Conservation (phyloP, 2,888 invertebrate species). For the Gisinianus flammeolus region DNA sequence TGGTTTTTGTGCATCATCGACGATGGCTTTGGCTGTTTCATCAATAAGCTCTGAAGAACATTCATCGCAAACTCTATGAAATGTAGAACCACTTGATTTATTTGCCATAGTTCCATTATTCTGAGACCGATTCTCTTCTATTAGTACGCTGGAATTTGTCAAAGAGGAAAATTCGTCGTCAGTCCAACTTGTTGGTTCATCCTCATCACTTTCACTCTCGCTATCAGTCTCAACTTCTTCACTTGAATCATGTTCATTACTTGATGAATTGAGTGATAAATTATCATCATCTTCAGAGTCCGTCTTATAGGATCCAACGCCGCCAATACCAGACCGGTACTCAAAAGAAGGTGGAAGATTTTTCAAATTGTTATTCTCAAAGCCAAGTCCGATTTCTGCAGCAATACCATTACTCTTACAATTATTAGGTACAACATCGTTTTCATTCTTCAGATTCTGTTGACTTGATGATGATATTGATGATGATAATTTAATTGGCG, state of each 20-base stretch:
- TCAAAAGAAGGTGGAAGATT: neutral
- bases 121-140: neutral
- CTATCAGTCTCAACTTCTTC: neutral
- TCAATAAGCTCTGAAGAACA: constrained; percentile 1
- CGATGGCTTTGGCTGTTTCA: constrained; percentile 6
- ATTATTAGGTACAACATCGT: neutral
- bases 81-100: neutral
- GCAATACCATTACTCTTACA: too few species aligned
- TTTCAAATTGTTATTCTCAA: neutral
- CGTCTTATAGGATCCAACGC: neutral
- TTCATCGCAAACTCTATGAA: neutral
- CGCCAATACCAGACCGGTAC: neutral
- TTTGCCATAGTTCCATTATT: neutral
- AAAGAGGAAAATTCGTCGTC: constrained; percentile 3
- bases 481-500: neutral
- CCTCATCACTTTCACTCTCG: neutral
- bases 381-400: too few species aligned
- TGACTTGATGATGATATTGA: neutral
- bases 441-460: neutral
- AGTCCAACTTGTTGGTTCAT: constrained; percentile 1
- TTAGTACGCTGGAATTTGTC: neutral
- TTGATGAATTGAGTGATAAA: neutral
- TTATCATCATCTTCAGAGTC: neutral
- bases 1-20: neutral
- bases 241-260: neutral